Evolutionary conservation across 37 sponge, comb jelly and placozoan genomes (phyloP).

Genomic region (Tethya wilhelma): DNA sequence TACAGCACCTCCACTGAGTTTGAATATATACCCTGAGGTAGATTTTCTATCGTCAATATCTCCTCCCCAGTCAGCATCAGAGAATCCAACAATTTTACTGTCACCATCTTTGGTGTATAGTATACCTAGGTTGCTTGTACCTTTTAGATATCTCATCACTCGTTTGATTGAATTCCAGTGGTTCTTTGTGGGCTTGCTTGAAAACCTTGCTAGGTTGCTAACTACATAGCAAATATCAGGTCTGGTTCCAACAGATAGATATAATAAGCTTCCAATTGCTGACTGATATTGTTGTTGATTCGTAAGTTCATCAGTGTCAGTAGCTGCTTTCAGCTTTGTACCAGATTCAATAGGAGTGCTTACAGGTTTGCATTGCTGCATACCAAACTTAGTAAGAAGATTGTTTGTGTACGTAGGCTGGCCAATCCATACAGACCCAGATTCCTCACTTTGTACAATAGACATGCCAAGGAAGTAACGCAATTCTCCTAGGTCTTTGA

Average conservation of each 20-base stretch:
- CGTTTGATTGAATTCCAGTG: conserved; percentile 57
- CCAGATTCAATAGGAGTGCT: conserved; percentile 29
- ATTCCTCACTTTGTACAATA: conserved; percentile 31
- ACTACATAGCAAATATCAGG: conserved; percentile 51
- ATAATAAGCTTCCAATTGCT: conserved; percentile 58
- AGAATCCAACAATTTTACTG: conserved; percentile 41
- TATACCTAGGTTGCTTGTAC: conserved; percentile 33
- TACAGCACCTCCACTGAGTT: conserved; percentile 31
- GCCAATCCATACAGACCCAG: conserved; percentile 61
- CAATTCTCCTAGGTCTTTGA: conserved; percentile 52
- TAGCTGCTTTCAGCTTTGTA: too few species aligned
- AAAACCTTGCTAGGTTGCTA: conserved; percentile 35
- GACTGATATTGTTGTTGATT: conserved; percentile 52
- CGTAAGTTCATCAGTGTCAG: conserved; percentile 18
- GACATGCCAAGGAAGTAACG: conserved; percentile 66
- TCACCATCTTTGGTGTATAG: conserved; percentile 19
- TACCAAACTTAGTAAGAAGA: conserved; percentile 62
- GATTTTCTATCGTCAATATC: conserved; percentile 43
- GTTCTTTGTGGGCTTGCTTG: conserved; percentile 2
- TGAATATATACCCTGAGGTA: conserved; percentile 41
- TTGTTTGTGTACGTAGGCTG: conserved; percentile 58
- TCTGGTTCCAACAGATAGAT: conserved; percentile 32
- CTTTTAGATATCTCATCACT: conserved; percentile 35
- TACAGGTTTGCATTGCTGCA: conserved; percentile 47
- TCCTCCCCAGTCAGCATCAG: conserved; percentile 63